These are phyloP conservation scores for Byasa hedistus DNA, from an alignment of 2,888 invertebrate species.

Conservation along the genomic window DNA sequence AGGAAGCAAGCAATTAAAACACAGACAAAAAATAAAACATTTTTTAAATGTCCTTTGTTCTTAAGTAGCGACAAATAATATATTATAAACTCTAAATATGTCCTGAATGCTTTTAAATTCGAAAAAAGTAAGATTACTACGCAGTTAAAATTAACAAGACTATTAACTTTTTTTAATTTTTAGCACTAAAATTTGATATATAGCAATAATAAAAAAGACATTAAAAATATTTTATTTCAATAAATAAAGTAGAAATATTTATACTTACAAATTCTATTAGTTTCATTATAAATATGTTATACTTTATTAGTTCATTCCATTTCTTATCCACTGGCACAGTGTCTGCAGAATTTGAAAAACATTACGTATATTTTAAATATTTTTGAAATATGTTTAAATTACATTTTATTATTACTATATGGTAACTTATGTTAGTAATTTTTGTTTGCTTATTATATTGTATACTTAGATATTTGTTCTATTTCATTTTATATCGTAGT, in stretches of 20 bases:
- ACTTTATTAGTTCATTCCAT: slow-evolving; percentile 69
- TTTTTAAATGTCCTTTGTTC: neutral
- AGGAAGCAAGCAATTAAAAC: slow-evolving; percentile 11
- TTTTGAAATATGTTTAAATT: too few species aligned
- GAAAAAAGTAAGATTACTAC: too few species aligned
- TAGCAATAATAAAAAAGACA: neutral
- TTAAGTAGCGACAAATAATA: neutral
- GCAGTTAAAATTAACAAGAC: too few species aligned
- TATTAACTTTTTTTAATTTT: neutral
- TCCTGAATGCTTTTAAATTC: too few species aligned
- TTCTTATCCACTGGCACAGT: slow-evolving; percentile 73
- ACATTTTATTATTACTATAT: too few species aligned
- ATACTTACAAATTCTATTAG: slow-evolving; percentile 73
- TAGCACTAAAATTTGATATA: neutral
- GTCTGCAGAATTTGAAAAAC: slow-evolving; percentile 49
- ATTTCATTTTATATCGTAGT: too few species aligned
- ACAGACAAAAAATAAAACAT: slow-evolving; percentile 5
- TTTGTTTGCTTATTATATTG: neutral
- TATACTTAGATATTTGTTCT: too few species aligned
- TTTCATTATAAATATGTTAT: slow-evolving; percentile 75
- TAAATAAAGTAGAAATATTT: neutral
- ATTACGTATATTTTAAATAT: neutral
- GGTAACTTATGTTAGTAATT: neutral
- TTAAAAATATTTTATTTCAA: neutral
- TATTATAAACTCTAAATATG: too few species aligned